A percentile compares a stretch with the other conserved stretches of the same genome.
These are phyloP conservation scores for Calypte anna DNA, from an alignment of 2,113 vertebrate species.

Conservation along the genomic window DNA sequence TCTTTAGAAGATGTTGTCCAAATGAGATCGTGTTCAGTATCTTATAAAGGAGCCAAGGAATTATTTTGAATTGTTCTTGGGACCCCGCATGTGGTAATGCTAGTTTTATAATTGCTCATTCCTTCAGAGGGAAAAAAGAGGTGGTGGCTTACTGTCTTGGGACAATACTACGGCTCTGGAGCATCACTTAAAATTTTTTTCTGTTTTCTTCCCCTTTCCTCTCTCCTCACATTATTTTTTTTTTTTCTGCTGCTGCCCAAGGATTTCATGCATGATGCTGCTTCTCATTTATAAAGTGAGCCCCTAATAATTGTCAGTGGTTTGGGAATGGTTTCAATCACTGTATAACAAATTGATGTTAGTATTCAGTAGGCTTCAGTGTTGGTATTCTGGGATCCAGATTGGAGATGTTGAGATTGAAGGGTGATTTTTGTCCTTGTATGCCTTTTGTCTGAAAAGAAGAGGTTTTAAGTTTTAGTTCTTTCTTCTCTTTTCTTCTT, in stretches of 20 bases:
- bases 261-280: slow-evolving; percentile 48
- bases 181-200: not conserved
- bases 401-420: not conserved
- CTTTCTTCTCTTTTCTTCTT: not conserved
- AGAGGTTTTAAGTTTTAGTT: not conserved
- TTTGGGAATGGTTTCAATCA: slow-evolving; percentile 52
- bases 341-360: slow-evolving; percentile 21
- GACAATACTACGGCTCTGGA: not conserved
- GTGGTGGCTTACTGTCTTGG: slow-evolving; percentile 21
- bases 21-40: slow-evolving; percentile 22
- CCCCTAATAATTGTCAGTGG: slow-evolving; percentile 14
- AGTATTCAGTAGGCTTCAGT: not conserved
- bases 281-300: slow-evolving; percentile 57
- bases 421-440: slow-evolving; percentile 49
- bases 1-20: slow-evolving; percentile 39
- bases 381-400: slow-evolving; percentile 39
- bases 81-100: not conserved
- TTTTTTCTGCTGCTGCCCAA: slow-evolving; percentile 38
- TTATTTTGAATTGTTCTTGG: slow-evolving; percentile 48
- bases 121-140: slow-evolving; percentile 11
- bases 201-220: not conserved
- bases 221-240: not conserved
- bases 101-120: slow-evolving; percentile 7
- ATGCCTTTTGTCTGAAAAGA: not conserved
- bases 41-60: slow-evolving; percentile 36